Base-by-base conservation (phyloP, 2,113 vertebrate genomes). In the Channa argus region DNA sequence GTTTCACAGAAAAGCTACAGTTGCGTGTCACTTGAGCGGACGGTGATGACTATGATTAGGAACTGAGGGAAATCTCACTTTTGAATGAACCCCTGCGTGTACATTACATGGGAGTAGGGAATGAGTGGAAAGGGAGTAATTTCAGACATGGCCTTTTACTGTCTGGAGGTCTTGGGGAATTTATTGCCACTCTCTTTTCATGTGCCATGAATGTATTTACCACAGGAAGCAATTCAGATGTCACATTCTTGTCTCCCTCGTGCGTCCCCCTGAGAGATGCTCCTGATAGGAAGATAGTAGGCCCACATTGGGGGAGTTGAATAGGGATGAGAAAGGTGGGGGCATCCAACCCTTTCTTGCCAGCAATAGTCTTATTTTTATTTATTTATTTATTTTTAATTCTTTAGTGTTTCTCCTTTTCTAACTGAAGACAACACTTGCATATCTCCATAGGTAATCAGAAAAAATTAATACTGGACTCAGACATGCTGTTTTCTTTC, bases 121-220 rank as follows among this genome's bases (percentile, higher is more conserved):
- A 24, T 24, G 24, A 24, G 24, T 24, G 24, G 24, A 24, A 24
- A 24, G 24, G 24, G 24, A 24, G 24, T 1, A 24, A 24, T 24
- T 24, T 24, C 24, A 24, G 24, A 24, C 24, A 24, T 9, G 12
- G 39, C 70, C 73, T 66, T 84, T 79, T 63, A 79, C 65, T 59
- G 70, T 64, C 55, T 61, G 14, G 47, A 76, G 84, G 83, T 88
- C 73, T 70, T 49, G 24, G 76, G 55, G 73, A 77, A 83, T 90
- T 87, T 86, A 90, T 86, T 59, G 69, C 68, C 72, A 36, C 38
- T 54, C 73, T 47, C 38, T 62, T 53, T 58, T 53, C 54, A 63
- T 84, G 66, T 75, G 72, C 71, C 53, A 39, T 72, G 66, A 77
- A 81, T 79, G 66, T 82, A 87, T 89, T 90, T 91, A 90, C 77